Conservation (phyloP, 2,888 invertebrate species). For the Ariolimax columbianus region DNA sequence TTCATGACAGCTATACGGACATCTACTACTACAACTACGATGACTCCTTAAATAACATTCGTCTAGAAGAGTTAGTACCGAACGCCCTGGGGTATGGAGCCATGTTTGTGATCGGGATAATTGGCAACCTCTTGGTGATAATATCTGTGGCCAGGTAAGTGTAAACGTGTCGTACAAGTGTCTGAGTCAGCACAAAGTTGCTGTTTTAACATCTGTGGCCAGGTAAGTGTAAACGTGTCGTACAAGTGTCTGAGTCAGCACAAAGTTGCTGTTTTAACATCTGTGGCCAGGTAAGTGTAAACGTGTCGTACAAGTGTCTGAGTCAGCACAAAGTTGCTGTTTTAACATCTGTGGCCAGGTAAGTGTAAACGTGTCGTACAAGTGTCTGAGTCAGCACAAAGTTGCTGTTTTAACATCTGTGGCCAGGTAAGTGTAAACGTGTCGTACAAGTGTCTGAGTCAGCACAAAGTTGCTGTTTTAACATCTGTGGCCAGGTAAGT, state of each 20-base stretch:
- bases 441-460: too few species aligned
- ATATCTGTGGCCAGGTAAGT: constrained; percentile 80
- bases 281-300: constrained; percentile 77
- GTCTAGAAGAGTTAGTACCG: constrained; percentile 82
- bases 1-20: constrained; percentile 5
- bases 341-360: constrained; percentile 81
- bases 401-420: too few species aligned
- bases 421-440: too few species aligned
- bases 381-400: too few species aligned
- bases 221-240: constrained; percentile 51
- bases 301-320: too few species aligned
- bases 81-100: constrained; percentile 83
- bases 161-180: not conserved
- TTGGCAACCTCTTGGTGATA: constrained; percentile 83
- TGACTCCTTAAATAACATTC: constrained; percentile 76
- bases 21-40: constrained; percentile 80
- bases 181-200: too few species aligned
- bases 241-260: too few species aligned
- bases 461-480: too few species aligned
- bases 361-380: not conserved
- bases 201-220: constrained; percentile 82
- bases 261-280: too few species aligned
- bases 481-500: too few species aligned
- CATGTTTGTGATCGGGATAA: constrained; percentile 83
- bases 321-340: too few species aligned